Conservation (phyloP, 2,797 vertebrate genomes). For the Parauchenoglanis ngamensis region DNA sequence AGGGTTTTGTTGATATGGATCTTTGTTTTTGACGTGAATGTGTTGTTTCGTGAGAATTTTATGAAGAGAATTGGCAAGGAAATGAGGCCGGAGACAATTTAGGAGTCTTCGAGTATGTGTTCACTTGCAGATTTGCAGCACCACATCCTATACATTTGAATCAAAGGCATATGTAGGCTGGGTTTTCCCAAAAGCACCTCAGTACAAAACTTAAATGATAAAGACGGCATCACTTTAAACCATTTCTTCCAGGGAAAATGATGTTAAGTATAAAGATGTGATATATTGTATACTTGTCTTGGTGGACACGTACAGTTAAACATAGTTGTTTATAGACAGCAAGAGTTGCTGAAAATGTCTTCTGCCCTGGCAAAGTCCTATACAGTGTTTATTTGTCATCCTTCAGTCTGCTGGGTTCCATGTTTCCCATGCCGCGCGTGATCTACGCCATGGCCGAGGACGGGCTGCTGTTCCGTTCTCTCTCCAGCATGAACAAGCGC, state of each 20-base stretch:
- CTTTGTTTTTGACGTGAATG: background rate
- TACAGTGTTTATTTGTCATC: background rate
- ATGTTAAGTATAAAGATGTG: background rate
- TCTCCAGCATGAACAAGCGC: conserved; percentile 80
- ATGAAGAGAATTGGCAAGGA: background rate
- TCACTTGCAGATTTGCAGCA: background rate
- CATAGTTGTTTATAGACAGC: background rate
- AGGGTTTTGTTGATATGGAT: too few species aligned
- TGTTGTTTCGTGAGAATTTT: background rate
- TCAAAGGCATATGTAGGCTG: background rate
- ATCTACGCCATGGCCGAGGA: conserved; percentile 97
- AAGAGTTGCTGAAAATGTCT: too few species aligned
- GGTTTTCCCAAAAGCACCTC: background rate
- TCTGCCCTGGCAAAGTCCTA: background rate
- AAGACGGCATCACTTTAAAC: background rate
- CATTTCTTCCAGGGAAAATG: background rate
- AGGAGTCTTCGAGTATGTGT: background rate
- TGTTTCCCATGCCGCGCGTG: conserved; percentile 98
- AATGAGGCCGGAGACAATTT: background rate
- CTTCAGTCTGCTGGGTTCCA: conserved; percentile 89
- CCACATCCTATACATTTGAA: background rate
- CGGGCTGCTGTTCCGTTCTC: conserved; percentile 85
- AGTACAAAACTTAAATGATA: background rate
- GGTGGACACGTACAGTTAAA: background rate
- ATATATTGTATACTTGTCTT: background rate